Evolutionary conservation across 2,888 invertebrate genomes (phyloP).

Genomic region (Orthosia gothica): DNA sequence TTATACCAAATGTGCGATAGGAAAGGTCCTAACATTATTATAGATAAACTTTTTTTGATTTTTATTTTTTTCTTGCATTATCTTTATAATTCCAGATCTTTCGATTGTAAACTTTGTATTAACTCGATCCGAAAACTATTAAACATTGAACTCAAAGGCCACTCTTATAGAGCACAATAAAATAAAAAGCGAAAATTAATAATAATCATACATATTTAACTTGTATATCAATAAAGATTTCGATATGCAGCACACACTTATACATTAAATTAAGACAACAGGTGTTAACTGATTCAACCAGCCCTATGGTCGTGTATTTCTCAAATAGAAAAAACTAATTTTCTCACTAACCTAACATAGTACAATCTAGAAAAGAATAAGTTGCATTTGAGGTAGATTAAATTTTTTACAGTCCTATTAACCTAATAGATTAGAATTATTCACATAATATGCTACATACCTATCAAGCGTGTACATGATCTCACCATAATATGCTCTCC

Average conservation of each 20-base stretch:
- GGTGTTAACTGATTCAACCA: slow-evolving; percentile 75
- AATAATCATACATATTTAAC: slow-evolving; percentile 83
- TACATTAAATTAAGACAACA: slow-evolving; percentile 80
- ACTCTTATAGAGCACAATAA: slow-evolving; percentile 77
- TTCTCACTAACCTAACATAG: slow-evolving; percentile 89
- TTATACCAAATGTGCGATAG: slow-evolving; percentile 74
- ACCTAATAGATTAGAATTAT: slow-evolving; percentile 90
- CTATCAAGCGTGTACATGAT: slow-evolving; percentile 87
- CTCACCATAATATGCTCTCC: slow-evolving; percentile 78
- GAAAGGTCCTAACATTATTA: slow-evolving; percentile 72
- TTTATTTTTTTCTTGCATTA: slow-evolving; percentile 71
- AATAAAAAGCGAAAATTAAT: slow-evolving; percentile 78
- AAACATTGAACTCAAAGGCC: slow-evolving; percentile 72
- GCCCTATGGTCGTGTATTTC: slow-evolving; percentile 80
- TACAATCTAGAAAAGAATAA: slow-evolving; percentile 88
- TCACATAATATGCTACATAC: slow-evolving; percentile 85
- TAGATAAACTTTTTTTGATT: slow-evolving; percentile 66
- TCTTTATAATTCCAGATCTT: slow-evolving; percentile 78
- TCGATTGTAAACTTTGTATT: slow-evolving; percentile 68
- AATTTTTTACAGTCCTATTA: slow-evolving; percentile 91
- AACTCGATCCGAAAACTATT: slow-evolving; percentile 67
- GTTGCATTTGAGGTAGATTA: slow-evolving; percentile 91
- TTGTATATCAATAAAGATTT: slow-evolving; percentile 84
- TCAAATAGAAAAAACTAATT: slow-evolving; percentile 83
- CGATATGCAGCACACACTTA: slow-evolving; percentile 86